phyloP scores from a whole-genome alignment of 2,888 invertebrate genomes.

The Temnothorax unifasciatus region DNA sequence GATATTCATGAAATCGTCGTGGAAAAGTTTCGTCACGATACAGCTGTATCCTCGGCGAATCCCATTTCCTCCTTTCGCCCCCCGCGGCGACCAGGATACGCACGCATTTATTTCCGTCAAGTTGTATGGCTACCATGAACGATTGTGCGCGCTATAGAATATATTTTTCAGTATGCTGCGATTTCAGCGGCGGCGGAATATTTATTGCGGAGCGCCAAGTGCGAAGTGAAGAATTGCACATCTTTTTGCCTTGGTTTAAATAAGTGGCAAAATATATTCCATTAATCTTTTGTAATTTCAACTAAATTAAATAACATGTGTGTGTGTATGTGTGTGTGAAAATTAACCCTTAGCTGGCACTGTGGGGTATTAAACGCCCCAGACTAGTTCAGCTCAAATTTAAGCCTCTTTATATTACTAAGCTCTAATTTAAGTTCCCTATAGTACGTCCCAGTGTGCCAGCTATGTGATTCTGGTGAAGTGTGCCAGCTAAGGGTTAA shows the following conservation, averaged over 20 bases:
- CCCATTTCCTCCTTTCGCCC: constrained; percentile 67
- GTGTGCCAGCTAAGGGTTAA: not conserved
- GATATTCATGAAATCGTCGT: constrained; percentile 73
- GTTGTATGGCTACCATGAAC: constrained; percentile 64
- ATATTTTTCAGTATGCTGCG: constrained; percentile 59
- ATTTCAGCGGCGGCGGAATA: constrained; percentile 51
- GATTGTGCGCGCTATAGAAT: constrained; percentile 65
- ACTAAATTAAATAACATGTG: not conserved
- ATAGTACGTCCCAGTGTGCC: no score
- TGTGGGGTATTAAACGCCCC: no score
- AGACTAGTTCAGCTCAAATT: no score
- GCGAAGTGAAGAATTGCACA: constrained; percentile 35
- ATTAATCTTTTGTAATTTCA: not conserved
- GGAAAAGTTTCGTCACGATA: constrained; percentile 69
- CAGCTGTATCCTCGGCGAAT: constrained; percentile 67
- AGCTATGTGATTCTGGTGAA: no score
- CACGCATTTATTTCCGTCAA: constrained; percentile 71
- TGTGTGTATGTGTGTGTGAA: no score
- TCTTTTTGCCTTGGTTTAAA: constrained; percentile 17
- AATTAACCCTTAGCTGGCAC: no score
- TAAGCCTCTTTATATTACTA: no score
- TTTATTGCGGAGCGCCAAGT: constrained; percentile 46
- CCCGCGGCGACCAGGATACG: constrained; percentile 60
- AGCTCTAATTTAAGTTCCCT: no score
- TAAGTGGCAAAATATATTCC: constrained; percentile 25